Conservation (phyloP, 2,113 vertebrate species). For the Ramphastos sulfuratus region DNA sequence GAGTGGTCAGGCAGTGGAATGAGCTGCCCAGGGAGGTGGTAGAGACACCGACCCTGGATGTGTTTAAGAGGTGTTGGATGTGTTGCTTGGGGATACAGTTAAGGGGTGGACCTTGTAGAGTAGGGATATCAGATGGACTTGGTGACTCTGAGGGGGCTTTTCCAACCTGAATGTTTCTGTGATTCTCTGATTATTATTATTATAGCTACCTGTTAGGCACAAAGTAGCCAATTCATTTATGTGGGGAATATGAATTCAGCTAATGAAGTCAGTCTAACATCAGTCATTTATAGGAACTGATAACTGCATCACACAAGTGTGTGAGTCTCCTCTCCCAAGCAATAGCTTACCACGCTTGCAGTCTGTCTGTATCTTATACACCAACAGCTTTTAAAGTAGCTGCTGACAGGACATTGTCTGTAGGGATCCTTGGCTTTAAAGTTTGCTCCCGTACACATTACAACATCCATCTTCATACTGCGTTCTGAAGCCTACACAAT, state of each 20-base stretch:
- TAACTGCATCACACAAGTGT: neutral
- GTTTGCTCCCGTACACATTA: neutral
- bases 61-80: no score
- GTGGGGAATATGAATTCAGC: neutral
- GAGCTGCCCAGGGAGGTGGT: no score
- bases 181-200: neutral
- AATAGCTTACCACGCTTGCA: neutral
- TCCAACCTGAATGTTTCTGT: no score
- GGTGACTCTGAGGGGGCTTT: no score
- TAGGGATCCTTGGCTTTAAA: neutral
- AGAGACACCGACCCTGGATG: no score
- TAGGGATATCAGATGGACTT: no score
- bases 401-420: neutral
- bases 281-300: neutral
- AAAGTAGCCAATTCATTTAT: neutral
- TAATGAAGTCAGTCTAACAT: neutral
- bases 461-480: neutral
- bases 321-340: neutral
- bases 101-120: no score
- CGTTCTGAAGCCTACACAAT: neutral
- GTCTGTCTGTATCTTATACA: no score
- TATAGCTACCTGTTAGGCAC: neutral
- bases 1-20: no score
- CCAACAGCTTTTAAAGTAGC: neutral
- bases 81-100: no score